Evolutionary conservation across 2,113 vertebrate genomes (phyloP), one percentile per base, ranked within the genome.

Genomic region (Eudorcas thomsonii): DNA sequence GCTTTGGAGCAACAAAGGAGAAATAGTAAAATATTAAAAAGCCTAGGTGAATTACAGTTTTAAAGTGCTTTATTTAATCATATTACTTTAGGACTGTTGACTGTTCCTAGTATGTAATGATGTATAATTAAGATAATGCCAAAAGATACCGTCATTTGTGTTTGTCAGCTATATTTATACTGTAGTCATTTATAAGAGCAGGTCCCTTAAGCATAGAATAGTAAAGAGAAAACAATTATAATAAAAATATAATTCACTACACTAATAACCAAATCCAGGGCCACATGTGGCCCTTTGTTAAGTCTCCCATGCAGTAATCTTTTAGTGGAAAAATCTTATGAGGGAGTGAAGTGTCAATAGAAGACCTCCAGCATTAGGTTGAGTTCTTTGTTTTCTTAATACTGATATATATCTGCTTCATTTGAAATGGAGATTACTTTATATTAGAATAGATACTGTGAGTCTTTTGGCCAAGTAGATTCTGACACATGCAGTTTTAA

Each of bases 1-100:
- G 93, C 80, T 98, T 95, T 83, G 55, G 96, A 98, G 81, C n/a
- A 98, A 96, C 97, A 98, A 98, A 8, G n/a, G 92, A 91, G 30
- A 96, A 33, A 97, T 6, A 89, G 52, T 97, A 96, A 98, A 98
- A 98, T 97, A 98, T 97, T 98, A 96, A 96, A 98, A 98, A 94
- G 83, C 60, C 86, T 96, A 94, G 10, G 62, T 97, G 64, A 98
- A 98, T 98, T 97, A 96, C 26, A 92, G 50, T 94, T 98, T 98
- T 97, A 86, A 98, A 97, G 23, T 97, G 82, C 57, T 98, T 98
- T 98, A 98, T 97, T 92, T 98, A 98, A 98, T 98, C 96, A 95
- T 92, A 97, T 84, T 52, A 98, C 96, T 98, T 98, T 97, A 98
- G 94, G 36, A 91, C 89, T 95, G 96, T 71, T 43, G 87, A 87